Conservation (phyloP, 2,888 invertebrate genomes). For the Falcaria lacertinaria region DNA sequence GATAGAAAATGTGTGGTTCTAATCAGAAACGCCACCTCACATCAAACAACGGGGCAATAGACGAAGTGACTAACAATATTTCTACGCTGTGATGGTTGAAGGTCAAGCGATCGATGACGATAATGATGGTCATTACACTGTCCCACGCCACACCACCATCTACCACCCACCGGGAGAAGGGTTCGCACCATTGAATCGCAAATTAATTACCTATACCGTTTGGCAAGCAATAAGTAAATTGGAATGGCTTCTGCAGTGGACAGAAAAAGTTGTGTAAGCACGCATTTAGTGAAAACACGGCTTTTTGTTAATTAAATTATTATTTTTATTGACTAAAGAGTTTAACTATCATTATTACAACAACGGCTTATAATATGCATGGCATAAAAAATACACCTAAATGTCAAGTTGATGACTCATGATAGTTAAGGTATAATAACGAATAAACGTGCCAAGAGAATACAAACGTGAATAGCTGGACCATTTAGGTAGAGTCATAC, state of each 20-base stretch:
- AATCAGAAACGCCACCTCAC: neutral
- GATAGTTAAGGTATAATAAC: no score
- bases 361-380: no score
- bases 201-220: constrained; percentile 1
- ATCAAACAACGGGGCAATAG: constrained; percentile 5
- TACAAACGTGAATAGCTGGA: no score
- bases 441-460: no score
- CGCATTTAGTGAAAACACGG: neutral
- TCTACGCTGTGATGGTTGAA: constrained; percentile 13
- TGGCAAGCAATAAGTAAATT: neutral
- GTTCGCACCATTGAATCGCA: neutral
- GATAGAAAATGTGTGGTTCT: neutral
- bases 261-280: neutral
- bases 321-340: no score
- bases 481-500: no score
- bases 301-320: no score
- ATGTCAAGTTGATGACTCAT: no score
- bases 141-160: constrained; percentile 11
- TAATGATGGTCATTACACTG: constrained; percentile 36
- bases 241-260: neutral
- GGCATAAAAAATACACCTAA: no score
- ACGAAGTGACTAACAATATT: constrained; percentile 12
- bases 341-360: no score
- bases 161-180: constrained; percentile 4
- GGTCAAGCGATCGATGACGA: constrained; percentile 30